Evolutionary conservation across 2,888 invertebrate genomes (phyloP).

Genomic region (Zaprionus bogoriensis): DNA sequence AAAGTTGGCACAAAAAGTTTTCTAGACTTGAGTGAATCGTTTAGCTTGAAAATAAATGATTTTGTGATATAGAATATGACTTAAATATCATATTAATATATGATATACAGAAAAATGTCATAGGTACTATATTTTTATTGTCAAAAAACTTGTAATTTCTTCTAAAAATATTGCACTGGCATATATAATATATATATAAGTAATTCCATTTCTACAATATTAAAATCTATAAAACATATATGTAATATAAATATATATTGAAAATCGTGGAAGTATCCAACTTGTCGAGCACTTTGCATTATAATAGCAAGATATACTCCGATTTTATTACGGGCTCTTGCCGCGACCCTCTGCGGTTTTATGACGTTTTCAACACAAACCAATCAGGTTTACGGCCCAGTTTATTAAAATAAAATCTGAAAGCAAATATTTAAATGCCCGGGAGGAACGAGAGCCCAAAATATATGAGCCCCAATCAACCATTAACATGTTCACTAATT

Average conservation of each 20-base stretch:
- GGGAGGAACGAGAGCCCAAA: conserved; percentile 29
- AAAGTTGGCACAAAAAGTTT: neutral
- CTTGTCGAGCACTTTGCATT: neutral
- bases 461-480: conserved; percentile 72
- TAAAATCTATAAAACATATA: neutral
- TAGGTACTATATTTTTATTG: neutral
- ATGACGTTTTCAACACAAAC: conserved; percentile 67
- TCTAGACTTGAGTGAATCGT: neutral
- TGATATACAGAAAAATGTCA: too few species aligned
- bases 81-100: too few species aligned
- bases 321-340: neutral
- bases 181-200: neutral
- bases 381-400: conserved; percentile 63
- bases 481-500: conserved; percentile 80
- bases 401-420: conserved; percentile 48
- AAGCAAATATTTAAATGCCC: conserved; percentile 40
- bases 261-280: too few species aligned
- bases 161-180: neutral
- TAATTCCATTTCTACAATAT: neutral
- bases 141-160: neutral
- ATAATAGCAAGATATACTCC: conserved; percentile 1
- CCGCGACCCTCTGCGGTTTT: conserved; percentile 30
- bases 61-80: too few species aligned
- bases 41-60: neutral
- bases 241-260: neutral